phyloP scores from a whole-genome alignment of 2,888 invertebrate genomes.

The Microplitis deprimator region DNA sequence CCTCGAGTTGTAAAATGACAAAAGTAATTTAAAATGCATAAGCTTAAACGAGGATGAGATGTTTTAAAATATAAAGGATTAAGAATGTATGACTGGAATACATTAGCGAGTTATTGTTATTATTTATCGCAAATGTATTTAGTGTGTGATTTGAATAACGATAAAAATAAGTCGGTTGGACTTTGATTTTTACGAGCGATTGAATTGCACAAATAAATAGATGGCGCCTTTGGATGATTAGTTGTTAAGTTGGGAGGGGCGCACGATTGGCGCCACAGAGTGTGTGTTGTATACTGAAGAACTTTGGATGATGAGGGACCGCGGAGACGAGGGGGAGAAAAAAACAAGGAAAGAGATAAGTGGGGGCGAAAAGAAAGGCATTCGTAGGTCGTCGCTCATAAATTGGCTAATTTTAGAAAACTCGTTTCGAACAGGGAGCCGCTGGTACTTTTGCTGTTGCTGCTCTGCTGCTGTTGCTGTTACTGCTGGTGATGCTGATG shows the following conservation, averaged over 20 bases:
- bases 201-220: constrained; percentile 31
- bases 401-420: constrained; percentile 60
- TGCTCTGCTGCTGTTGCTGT: not conserved
- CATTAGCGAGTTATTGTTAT: not conserved
- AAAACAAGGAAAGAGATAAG: constrained; percentile 27
- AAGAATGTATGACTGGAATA: not conserved
- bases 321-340: constrained; percentile 33
- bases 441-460: not conserved
- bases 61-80: not conserved
- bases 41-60: not conserved
- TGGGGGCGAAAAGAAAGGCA: constrained; percentile 49
- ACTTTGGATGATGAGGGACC: constrained; percentile 33
- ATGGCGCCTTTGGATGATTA: constrained; percentile 26
- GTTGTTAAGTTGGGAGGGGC: constrained; percentile 1
- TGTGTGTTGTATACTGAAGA: constrained; percentile 16
- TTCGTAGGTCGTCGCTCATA: constrained; percentile 56
- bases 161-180: not conserved
- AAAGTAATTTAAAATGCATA: not conserved
- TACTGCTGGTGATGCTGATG: not conserved
- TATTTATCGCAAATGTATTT: not conserved
- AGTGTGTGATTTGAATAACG: not conserved
- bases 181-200: constrained; percentile 6
- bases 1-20: no score
- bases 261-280: constrained; percentile 45
- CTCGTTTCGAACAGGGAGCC: constrained; percentile 49